phyloP scores from a whole-genome alignment of 2,797 vertebrate genomes.

The Esox lucius region DNA sequence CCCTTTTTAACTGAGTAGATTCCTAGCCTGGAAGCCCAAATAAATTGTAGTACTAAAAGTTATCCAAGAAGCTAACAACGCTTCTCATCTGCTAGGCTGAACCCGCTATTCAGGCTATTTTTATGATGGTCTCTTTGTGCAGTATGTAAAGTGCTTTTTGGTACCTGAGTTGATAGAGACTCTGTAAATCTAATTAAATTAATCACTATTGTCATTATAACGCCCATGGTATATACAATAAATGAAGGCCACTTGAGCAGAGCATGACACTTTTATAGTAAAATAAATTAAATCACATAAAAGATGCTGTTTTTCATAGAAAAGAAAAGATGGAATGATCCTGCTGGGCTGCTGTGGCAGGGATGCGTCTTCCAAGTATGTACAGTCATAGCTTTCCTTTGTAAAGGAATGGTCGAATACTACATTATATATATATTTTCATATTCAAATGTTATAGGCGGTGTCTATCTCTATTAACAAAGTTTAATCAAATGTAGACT shows the following conservation, averaged over 20 bases:
- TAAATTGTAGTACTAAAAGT: background rate
- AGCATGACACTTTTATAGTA: too few species aligned
- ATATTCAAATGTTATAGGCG: background rate
- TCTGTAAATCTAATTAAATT: too few species aligned
- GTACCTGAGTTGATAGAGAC: too few species aligned
- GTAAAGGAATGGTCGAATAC: background rate
- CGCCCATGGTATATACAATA: too few species aligned
- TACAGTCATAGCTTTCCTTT: background rate
- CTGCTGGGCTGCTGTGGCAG: background rate
- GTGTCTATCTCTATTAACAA: background rate
- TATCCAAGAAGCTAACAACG: background rate
- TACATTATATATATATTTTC: background rate
- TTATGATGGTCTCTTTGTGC: background rate
- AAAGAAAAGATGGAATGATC: background rate
- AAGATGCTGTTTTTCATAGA: background rate
- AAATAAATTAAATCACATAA: background rate
- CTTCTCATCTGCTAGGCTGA: constrained; percentile 1
- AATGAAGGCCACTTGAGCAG: too few species aligned
- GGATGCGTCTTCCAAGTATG: background rate
- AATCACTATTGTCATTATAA: too few species aligned
- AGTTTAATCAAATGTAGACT: background rate
- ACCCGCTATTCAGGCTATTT: background rate
- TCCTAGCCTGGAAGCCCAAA: too few species aligned
- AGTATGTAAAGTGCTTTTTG: too few species aligned
- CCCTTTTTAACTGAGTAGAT: too few species aligned